phyloP scores from a whole-genome alignment of 2,113 vertebrate species.

The Proteles cristata region DNA sequence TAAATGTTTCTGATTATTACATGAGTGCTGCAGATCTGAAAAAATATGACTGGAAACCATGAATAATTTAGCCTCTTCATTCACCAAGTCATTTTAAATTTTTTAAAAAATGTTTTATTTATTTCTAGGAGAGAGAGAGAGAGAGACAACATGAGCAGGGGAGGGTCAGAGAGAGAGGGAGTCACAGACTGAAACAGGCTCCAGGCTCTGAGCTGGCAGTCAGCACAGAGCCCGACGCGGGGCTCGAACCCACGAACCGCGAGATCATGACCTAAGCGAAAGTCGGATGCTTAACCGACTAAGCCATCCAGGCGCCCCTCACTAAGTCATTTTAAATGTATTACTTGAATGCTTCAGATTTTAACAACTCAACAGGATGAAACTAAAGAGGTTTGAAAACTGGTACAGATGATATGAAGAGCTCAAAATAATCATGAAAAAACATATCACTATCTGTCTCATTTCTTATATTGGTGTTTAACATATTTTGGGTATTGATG shows the following conservation, averaged over 20 bases:
- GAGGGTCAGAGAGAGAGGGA: too few species aligned
- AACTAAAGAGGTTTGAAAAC: slow-evolving; percentile 43
- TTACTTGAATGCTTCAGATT: background rate
- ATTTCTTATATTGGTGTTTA: slow-evolving; percentile 18
- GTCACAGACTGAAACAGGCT: too few species aligned
- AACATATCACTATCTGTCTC: background rate
- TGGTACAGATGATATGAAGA: background rate
- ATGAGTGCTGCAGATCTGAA: slow-evolving; percentile 44
- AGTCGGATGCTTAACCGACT: too few species aligned
- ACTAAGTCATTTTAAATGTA: slow-evolving; percentile 54
- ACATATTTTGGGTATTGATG: background rate
- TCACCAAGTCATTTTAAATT: slow-evolving; percentile 46
- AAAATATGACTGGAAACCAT: background rate
- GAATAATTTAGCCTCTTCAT: slow-evolving; percentile 60
- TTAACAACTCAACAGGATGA: background rate
- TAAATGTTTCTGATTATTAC: background rate
- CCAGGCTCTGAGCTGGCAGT: too few species aligned
- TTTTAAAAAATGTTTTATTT: too few species aligned
- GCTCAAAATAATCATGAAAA: background rate
- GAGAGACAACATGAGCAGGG: too few species aligned
- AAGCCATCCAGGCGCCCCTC: too few species aligned
- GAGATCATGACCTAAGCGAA: too few species aligned
- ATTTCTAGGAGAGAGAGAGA: too few species aligned
- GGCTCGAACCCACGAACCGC: too few species aligned
- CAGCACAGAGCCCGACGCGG: too few species aligned